Evolutionary conservation across 2,113 vertebrate species (phyloP), one percentile per base, ranked within the genome.

Genomic region (Hydropotes inermis): DNA sequence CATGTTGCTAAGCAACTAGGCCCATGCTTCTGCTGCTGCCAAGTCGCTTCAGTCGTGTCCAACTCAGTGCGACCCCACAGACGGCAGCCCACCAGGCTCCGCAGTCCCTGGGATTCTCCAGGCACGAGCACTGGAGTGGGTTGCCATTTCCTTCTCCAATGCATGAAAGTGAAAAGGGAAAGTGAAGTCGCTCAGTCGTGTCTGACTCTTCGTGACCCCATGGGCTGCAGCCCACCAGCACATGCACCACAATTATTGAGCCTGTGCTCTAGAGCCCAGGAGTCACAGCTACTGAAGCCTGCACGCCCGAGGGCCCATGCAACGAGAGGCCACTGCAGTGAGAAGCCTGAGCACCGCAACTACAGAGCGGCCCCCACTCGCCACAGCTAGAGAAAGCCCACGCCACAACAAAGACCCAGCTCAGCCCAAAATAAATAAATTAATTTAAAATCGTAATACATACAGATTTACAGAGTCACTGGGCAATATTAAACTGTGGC

Each of bases 71-170:
- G 2, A 36, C 64, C 17, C 33, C 64, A 67, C 11, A 36, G 17
- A 67, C 0, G 4, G 2, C 33, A 67, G 33, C 4, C 4, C 17
- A 67, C 33, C 64, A n/a, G 64, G 33, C 33, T 36, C 17, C 64
- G 0, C 33, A 0, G 0, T 67, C 33, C 33, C 17, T 67, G 33
- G 64, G 33, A 21, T 67, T 67, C 64, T 67, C 8, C 33, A 67
- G 17, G 17, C 64, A 67, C 36, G 33, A 67, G 36, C 64, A 67
- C 64, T 67, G 17, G 64, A 67, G 17, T 67, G 33, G 3, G 64
- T 67, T 67, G 33, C 33, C 64, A 67, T 11, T 36, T 67, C 64
- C 64, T 36, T 36, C 17, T 67, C 33, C 17, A 67, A 9, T 36
- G 17, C 64, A 5, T 21, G 33, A 67, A 67, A 67, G 64, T 36